Evolutionary conservation across 2,888 invertebrate genomes (phyloP).

Genomic region (Reticulitermes lucifugus): DNA sequence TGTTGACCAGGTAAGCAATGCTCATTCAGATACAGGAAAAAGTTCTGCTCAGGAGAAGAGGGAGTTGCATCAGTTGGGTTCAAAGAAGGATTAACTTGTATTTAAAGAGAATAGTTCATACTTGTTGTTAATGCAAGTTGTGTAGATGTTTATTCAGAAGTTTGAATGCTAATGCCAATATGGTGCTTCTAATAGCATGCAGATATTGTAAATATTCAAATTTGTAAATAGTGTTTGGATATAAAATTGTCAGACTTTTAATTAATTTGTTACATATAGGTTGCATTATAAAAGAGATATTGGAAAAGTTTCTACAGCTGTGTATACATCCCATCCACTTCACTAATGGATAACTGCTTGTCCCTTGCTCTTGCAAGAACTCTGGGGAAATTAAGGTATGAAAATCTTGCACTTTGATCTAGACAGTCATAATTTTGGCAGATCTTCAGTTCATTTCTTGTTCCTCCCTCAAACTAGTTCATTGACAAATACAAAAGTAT

Average conservation of each 20-base stretch:
- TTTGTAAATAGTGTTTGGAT: neutral
- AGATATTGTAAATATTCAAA: neutral
- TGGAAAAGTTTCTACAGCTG: no score
- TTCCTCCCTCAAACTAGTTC: no score
- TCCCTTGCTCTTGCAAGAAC: no score
- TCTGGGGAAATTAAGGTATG: no score
- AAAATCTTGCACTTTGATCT: no score
- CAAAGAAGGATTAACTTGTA: slow-evolving; percentile 22
- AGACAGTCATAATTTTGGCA: no score
- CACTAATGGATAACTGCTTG: no score
- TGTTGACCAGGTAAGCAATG: neutral
- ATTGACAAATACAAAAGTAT: no score
- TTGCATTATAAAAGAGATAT: neutral
- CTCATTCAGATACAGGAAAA: neutral
- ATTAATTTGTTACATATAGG: neutral
- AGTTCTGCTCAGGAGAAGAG: slow-evolving; percentile 40
- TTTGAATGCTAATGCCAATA: neutral
- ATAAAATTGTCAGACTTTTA: no score
- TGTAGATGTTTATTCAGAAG: neutral
- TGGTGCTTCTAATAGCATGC: neutral
- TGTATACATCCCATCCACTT: no score
- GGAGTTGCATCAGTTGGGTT: slow-evolving; percentile 16
- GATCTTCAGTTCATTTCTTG: no score
- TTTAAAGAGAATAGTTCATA: neutral
- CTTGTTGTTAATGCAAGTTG: neutral